A percentile compares a stretch with the other conserved stretches of the same genome.
Evolutionary conservation across 2,797 vertebrate species (phyloP).

Genomic region (Neosalanx taihuensis): DNA sequence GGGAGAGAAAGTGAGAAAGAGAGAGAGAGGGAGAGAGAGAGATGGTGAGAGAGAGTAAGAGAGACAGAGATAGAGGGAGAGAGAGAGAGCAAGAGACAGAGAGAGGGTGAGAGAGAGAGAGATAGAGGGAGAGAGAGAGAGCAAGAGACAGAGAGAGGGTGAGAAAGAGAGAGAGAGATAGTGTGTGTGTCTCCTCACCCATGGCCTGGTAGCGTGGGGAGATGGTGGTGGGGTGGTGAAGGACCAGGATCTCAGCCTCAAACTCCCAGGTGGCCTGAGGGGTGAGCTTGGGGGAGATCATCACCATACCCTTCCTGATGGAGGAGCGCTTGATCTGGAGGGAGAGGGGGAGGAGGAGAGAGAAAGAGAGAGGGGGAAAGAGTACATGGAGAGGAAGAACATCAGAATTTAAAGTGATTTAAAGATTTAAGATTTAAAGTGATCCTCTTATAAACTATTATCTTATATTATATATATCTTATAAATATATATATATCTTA

Average conservation of each 20-base stretch:
- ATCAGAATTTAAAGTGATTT: background rate
- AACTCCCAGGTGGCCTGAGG: conserved; percentile 97
- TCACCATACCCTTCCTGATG: conserved; percentile 98
- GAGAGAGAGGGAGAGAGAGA: background rate
- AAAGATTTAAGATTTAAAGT: no score
- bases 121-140: background rate
- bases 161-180: background rate
- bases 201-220: conserved; percentile 95
- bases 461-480: no score
- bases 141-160: background rate
- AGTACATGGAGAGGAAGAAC: background rate
- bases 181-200: conserved; percentile 68
- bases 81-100: background rate
- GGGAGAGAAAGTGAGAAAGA: background rate
- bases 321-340: conserved; percentile 90
- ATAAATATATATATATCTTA: no score
- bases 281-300: conserved; percentile 90
- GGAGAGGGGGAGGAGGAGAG: background rate
- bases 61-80: no score
- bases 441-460: no score
- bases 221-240: conserved; percentile 95
- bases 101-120: background rate
- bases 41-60: no score
- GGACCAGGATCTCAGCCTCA: conserved; percentile 92
- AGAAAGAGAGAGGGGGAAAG: background rate